These are phyloP conservation scores for Cantharis rustica DNA, from an alignment of 2,888 invertebrate genomes.

Conservation along the genomic window DNA sequence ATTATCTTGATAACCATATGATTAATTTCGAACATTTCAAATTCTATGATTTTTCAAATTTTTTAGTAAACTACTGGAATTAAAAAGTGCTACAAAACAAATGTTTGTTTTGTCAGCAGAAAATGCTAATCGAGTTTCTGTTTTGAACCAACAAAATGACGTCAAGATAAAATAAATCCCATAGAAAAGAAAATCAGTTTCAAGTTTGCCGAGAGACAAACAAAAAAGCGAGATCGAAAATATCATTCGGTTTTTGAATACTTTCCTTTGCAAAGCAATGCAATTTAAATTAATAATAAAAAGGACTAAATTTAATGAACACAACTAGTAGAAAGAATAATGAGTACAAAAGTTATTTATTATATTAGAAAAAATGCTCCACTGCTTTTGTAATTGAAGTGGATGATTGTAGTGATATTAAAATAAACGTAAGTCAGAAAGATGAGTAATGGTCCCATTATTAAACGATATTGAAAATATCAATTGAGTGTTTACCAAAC, in stretches of 20 bases:
- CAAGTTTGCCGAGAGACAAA: not conserved
- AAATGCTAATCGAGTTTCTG: not conserved
- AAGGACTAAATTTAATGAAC: not conserved
- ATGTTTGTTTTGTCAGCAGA: not conserved
- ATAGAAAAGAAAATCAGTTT: not conserved
- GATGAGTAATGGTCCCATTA: not conserved
- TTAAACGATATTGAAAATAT: not conserved
- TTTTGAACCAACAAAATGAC: not conserved
- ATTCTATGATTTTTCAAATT: not conserved
- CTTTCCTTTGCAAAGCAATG: not conserved
- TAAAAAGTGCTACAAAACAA: not conserved
- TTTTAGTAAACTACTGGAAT: not conserved
- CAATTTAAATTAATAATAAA: not conserved
- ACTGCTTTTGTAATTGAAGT: not conserved
- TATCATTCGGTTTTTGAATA: not conserved
- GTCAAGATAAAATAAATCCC: not conserved
- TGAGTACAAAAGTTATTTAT: not conserved
- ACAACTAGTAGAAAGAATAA: not conserved
- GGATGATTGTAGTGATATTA: not conserved
- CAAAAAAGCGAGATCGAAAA: not conserved
- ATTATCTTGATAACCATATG: not conserved
- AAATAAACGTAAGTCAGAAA: not conserved
- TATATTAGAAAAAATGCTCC: not conserved
- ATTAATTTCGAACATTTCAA: not conserved
- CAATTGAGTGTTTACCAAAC: not conserved